Percentiles rank a stretch among this genome's conserved stretches.
Conservation (phyloP, 2,113 vertebrate genomes). For the Phalacrocorax brasilianus region DNA sequence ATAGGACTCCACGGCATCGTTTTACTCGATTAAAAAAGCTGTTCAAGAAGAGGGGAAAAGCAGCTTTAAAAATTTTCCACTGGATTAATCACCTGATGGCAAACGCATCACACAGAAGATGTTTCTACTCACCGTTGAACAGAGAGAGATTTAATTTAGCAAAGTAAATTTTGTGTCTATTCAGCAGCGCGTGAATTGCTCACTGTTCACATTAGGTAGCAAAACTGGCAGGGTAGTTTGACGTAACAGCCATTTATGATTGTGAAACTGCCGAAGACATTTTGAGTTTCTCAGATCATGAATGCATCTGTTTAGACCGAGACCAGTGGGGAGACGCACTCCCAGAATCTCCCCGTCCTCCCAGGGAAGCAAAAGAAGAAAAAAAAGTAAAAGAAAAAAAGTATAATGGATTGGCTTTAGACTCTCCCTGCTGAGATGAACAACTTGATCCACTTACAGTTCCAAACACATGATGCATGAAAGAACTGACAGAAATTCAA, state of each 20-base stretch:
- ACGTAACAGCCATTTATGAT: slow-evolving; percentile 17
- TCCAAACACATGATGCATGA: slow-evolving; percentile 81
- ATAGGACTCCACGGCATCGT: background rate
- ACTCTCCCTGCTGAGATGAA: slow-evolving; percentile 77
- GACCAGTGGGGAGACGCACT: slow-evolving; percentile 25
- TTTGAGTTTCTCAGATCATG: slow-evolving; percentile 50
- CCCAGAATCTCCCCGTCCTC: slow-evolving; percentile 30
- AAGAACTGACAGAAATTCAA: slow-evolving; percentile 80
- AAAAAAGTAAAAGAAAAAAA: background rate
- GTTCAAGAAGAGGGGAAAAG: background rate
- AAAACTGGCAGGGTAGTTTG: slow-evolving; percentile 59
- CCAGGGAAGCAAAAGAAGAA: background rate
- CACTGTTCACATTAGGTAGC: slow-evolving; percentile 35
- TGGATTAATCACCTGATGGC: slow-evolving; percentile 56
- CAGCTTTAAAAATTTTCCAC: slow-evolving; percentile 52
- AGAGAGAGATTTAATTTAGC: slow-evolving; percentile 61
- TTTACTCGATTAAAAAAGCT: background rate
- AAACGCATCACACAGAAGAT: background rate
- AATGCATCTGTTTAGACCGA: slow-evolving; percentile 29
- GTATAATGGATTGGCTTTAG: slow-evolving; percentile 77
- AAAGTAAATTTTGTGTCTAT: slow-evolving; percentile 44
- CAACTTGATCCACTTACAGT: slow-evolving; percentile 81
- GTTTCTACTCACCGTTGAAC: slow-evolving; percentile 53
- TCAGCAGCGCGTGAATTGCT: slow-evolving; percentile 59
- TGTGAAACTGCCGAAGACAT: slow-evolving; percentile 22